These are phyloP conservation scores for Prinia subflava DNA, from an alignment of 2,113 vertebrate species.

Conservation along the genomic window DNA sequence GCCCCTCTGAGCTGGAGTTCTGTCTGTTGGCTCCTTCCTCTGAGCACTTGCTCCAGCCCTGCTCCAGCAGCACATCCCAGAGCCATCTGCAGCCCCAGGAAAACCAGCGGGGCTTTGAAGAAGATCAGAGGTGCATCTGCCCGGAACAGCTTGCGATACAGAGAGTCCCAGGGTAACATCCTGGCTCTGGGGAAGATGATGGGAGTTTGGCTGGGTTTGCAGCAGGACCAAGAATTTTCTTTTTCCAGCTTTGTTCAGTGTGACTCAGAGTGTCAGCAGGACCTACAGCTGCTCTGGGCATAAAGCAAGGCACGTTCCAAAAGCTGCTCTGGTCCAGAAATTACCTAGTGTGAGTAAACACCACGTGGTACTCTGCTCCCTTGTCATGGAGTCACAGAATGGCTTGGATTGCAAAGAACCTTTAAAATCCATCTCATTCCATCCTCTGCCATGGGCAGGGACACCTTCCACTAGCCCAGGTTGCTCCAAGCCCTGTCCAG, in stretches of 20 bases:
- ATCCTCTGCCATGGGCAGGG: neutral
- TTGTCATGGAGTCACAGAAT: neutral
- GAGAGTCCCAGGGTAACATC: neutral
- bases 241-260: neutral
- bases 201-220: neutral
- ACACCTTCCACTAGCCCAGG: neutral
- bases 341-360: neutral
- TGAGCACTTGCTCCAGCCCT: neutral
- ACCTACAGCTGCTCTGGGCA: neutral
- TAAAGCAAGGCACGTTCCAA: neutral
- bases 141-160: accelerated
- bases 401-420: neutral
- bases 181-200: neutral
- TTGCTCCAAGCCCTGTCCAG: accelerated
- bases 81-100: neutral
- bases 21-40: neutral
- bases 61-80: neutral
- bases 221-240: neutral
- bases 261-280: neutral
- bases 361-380: neutral
- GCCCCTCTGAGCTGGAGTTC: neutral
- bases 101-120: neutral
- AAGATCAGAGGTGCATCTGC: neutral
- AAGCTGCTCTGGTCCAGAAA: neutral
- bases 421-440: neutral